Evolutionary conservation across 2,888 invertebrate genomes (phyloP).

Genomic region (Phasia obesa): DNA sequence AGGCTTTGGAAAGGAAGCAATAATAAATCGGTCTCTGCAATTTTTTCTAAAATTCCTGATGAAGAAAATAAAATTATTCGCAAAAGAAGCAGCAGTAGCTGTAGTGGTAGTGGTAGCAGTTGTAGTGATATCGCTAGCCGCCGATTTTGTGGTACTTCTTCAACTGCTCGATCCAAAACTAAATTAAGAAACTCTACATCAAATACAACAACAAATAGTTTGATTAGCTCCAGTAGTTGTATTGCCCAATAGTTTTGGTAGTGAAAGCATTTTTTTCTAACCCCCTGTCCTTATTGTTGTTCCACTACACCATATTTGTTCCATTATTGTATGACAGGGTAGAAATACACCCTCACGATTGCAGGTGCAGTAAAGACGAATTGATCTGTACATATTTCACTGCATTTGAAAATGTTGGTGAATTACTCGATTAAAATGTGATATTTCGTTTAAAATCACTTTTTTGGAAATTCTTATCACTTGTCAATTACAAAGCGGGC

Average conservation of each 20-base stretch:
- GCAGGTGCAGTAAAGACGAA: too few relatives aligned
- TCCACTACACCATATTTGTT: neutral
- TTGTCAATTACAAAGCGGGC: too few relatives aligned
- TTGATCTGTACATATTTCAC: too few relatives aligned
- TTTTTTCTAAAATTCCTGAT: neutral
- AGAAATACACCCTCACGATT: too few relatives aligned
- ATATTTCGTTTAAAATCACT: too few relatives aligned
- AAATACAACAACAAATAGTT: conserved; percentile 14
- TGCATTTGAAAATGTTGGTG: too few relatives aligned
- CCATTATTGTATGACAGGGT: too few relatives aligned
- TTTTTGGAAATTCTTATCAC: too few relatives aligned
- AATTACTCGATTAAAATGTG: too few relatives aligned
- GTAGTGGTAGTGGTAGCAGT: neutral
- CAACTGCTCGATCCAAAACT: conserved; percentile 6
- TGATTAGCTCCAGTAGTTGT: conserved; percentile 59
- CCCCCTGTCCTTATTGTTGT: neutral
- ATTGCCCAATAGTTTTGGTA: conserved; percentile 48
- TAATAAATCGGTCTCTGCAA: neutral
- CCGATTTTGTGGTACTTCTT: conserved; percentile 64
- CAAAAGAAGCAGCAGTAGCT: neutral
- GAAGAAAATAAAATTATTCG: neutral
- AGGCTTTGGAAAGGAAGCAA: conserved; percentile 15
- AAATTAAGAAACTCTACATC: conserved; percentile 13
- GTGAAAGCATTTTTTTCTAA: neutral
- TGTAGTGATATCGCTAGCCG: conserved; percentile 31